A percentile compares a stretch with the other conserved stretches of the same genome.
These are phyloP conservation scores for Colistium nudipinnis DNA, from an alignment of 2,113 vertebrate genomes.

Conservation along the genomic window DNA sequence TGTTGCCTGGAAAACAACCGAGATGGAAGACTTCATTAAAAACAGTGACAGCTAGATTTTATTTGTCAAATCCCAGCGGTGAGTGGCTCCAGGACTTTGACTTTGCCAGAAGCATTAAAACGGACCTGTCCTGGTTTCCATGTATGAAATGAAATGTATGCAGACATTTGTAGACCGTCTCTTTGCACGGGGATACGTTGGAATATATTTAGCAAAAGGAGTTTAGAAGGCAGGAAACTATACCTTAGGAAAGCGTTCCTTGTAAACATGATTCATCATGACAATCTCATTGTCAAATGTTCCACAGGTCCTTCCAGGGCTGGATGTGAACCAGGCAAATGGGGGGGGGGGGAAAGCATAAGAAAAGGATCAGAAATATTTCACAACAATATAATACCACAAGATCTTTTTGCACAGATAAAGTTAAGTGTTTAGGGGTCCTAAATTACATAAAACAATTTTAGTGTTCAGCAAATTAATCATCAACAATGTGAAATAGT, in stretches of 20 bases:
- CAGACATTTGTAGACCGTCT: background rate
- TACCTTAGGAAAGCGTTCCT: conserved; percentile 97
- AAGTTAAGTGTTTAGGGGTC: background rate
- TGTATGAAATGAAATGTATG: background rate
- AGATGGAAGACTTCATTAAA: conserved; percentile 38
- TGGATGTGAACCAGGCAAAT: conserved; percentile 60
- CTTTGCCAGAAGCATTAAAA: conserved; percentile 2
- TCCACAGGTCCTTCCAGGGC: conserved; percentile 89
- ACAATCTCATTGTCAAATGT: conserved; percentile 95
- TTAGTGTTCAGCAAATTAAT: too few species aligned
- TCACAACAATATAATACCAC: background rate
- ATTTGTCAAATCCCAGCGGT: background rate
- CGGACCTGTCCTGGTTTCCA: conserved; percentile 1
- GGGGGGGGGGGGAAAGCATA: conserved; percentile 10
- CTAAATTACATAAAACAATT: conserved; percentile 1
- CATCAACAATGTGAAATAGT: background rate
- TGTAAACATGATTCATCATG: conserved; percentile 99
- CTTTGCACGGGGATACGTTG: background rate
- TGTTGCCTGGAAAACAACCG: conserved; percentile 84
- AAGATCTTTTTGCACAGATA: background rate
- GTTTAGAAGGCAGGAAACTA: background rate
- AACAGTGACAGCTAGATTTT: conserved; percentile 1
- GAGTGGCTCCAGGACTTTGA: background rate
- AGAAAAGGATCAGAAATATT: background rate
- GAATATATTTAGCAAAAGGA: background rate